Percentiles rank a stretch among this genome's conserved stretches.
Evolutionary conservation across 2,797 vertebrate species (phyloP).

Genomic region (Chaunax sp.): DNA sequence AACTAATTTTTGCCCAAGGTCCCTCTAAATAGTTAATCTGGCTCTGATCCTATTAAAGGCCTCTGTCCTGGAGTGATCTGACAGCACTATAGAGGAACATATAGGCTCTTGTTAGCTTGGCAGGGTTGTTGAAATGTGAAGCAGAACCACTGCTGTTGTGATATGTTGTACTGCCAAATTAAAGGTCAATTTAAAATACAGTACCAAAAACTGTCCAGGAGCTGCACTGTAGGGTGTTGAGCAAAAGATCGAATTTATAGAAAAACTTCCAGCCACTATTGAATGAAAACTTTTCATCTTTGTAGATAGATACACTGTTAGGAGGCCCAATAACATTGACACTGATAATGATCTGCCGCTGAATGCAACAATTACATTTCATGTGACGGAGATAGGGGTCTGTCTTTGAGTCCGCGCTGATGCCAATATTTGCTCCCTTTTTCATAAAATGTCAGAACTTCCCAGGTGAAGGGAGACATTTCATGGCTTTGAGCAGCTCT

Average conservation of each 20-base stretch:
- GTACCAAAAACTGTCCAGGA: too few species aligned
- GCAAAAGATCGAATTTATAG: neutral
- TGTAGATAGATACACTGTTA: neutral
- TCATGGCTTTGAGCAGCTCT: conserved; percentile 49
- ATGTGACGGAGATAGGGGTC: conserved; percentile 11
- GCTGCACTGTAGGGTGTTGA: too few species aligned
- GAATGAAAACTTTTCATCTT: neutral
- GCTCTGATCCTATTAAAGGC: neutral
- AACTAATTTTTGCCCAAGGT: too few species aligned
- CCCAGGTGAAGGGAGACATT: conserved; percentile 49
- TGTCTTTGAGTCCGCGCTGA: conserved; percentile 7
- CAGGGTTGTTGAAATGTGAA: too few species aligned
- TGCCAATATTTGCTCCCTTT: neutral
- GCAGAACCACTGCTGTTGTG: too few species aligned
- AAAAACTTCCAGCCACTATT: neutral
- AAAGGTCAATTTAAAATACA: conserved; percentile 2
- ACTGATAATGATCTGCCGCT: conserved; percentile 23
- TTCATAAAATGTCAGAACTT: conserved; percentile 55
- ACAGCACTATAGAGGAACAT: neutral
- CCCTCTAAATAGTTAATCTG: neutral
- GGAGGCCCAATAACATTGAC: neutral
- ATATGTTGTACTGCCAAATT: neutral
- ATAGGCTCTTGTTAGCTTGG: too few species aligned
- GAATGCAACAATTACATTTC: conserved; percentile 22
- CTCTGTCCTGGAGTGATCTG: conserved; percentile 2